A percentile compares a stretch with the other conserved stretches of the same genome.
These are phyloP conservation scores for Lepisosteus oculatus DNA, from an alignment of 2,113 vertebrate species.

Conservation along the genomic window DNA sequence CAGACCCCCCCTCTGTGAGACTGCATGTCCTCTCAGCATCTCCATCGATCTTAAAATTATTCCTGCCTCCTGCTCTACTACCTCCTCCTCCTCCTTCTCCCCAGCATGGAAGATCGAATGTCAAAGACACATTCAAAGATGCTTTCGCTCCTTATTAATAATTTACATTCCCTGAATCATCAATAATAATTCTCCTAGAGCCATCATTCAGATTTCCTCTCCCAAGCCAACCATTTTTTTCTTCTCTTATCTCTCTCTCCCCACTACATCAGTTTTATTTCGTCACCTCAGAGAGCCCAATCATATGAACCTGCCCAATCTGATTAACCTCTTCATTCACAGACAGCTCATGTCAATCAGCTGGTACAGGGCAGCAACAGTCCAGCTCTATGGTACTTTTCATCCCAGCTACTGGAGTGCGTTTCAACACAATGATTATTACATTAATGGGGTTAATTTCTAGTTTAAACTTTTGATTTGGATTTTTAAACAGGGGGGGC, in stretches of 20 bases:
- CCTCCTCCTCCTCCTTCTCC: not conserved
- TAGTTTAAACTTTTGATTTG: too few species aligned
- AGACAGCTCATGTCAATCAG: slow-evolving; percentile 57
- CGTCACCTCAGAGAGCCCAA: too few species aligned
- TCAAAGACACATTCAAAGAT: slow-evolving; percentile 71
- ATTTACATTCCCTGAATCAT: slow-evolving; percentile 74
- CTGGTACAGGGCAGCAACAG: slow-evolving; percentile 8
- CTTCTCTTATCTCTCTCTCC: not conserved
- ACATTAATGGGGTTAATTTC: too few species aligned
- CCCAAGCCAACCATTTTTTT: slow-evolving; percentile 16
- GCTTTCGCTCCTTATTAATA: slow-evolving; percentile 71
- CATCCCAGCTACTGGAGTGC: too few species aligned
- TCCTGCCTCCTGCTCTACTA: slow-evolving; percentile 33
- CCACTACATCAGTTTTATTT: not conserved
- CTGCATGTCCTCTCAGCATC: slow-evolving; percentile 42
- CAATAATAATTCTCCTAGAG: slow-evolving; percentile 74
- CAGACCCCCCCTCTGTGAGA: slow-evolving; percentile 31
- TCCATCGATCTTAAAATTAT: slow-evolving; percentile 57
- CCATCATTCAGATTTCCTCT: slow-evolving; percentile 67
- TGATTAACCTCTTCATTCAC: not conserved
- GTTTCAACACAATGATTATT: too few species aligned
- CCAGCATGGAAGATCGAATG: slow-evolving; percentile 57
- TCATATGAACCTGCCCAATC: too few species aligned
- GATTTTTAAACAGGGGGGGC: too few species aligned
- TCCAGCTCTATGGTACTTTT: too few species aligned